phyloP scores from a whole-genome alignment of 2,888 invertebrate species.

The Mythimna albipuncta region DNA sequence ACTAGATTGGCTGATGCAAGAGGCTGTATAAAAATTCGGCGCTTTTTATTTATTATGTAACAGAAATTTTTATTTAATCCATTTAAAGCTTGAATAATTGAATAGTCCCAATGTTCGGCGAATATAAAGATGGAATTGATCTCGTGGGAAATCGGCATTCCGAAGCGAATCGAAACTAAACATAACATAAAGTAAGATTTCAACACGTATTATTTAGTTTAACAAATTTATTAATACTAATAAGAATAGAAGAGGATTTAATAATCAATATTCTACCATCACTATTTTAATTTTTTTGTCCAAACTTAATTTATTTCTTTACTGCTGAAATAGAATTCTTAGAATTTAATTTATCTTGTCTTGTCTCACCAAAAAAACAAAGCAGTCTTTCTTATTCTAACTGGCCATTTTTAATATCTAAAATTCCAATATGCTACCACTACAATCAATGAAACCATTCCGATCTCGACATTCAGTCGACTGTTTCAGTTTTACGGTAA shows the following conservation, averaged over 20 bases:
- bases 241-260: not conserved
- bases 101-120: constrained; percentile 37
- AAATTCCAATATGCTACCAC: constrained; percentile 10
- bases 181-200: constrained; percentile 40
- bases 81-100: constrained; percentile 57
- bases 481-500: constrained; percentile 36
- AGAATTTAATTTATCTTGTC: not conserved
- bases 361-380: not conserved
- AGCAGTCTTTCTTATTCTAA: not conserved
- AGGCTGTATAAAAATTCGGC: constrained; percentile 41
- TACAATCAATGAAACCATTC: constrained; percentile 23
- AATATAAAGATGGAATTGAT: constrained; percentile 43
- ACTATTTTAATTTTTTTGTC: not conserved
- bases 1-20: constrained; percentile 28
- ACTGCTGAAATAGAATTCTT: not conserved
- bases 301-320: not conserved
- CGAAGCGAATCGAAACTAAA: constrained; percentile 35
- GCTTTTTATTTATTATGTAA: constrained; percentile 35
- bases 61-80: constrained; percentile 47
- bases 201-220: constrained; percentile 5
- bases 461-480: constrained; percentile 16
- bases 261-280: not conserved
- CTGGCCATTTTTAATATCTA: constrained; percentile 11
- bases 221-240: not conserved
- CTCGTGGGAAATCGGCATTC: constrained; percentile 62